These are phyloP conservation scores for Crenichthys baileyi DNA, from an alignment of 2,797 vertebrate genomes.

Conservation along the genomic window DNA sequence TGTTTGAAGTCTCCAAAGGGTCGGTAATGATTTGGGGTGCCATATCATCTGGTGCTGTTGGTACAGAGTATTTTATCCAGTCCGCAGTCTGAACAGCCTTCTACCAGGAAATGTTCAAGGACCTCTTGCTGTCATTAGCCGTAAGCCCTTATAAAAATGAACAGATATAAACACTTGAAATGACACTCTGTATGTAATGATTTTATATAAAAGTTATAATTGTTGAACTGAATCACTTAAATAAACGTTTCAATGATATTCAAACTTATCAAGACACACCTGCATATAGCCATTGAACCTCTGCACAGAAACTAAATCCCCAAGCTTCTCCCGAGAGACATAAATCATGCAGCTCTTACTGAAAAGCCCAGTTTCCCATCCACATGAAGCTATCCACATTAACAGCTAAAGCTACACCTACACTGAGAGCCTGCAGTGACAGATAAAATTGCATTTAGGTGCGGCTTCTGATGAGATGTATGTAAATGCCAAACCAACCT, in stretches of 20 bases:
- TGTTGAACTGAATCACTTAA: no score
- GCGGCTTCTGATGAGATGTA: conserved; percentile 8
- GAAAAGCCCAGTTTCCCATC: conserved; percentile 2
- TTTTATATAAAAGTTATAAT: not conserved
- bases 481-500: not conserved
- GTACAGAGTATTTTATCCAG: not conserved
- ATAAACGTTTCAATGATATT: not conserved
- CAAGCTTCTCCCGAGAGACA: not conserved
- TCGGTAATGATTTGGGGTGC: not conserved
- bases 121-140: not conserved
- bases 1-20: not conserved
- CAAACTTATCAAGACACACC: no score
- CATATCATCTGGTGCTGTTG: not conserved
- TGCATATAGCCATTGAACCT: not conserved
- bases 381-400: conserved; percentile 26
- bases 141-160: not conserved
- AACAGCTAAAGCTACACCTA: conserved; percentile 41
- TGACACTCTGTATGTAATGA: not conserved
- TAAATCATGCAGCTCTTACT: not conserved
- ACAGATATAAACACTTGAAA: not conserved
- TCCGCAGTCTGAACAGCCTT: not conserved
- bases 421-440: conserved; percentile 25
- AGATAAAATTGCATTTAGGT: conserved; percentile 29
- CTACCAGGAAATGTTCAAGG: not conserved
- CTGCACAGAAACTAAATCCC: not conserved